Evolutionary conservation across 2,113 vertebrate genomes (phyloP).

Genomic region (Microcebus lehilahytsara): DNA sequence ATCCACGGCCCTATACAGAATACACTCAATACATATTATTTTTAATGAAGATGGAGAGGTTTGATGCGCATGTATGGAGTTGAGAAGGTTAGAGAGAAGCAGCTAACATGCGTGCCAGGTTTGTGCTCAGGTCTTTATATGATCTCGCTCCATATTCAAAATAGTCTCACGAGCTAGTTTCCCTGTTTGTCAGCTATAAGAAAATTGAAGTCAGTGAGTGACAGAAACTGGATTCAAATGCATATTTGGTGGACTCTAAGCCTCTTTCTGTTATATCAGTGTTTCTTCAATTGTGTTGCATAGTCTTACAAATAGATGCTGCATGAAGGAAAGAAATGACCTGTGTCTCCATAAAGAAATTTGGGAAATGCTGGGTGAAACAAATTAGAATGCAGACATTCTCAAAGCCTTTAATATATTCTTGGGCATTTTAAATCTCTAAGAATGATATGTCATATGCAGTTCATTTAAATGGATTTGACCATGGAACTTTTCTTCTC

Average conservation of each 20-base stretch:
- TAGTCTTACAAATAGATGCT: background rate
- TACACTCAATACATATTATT: background rate
- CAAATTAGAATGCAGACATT: background rate
- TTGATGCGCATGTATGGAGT: background rate
- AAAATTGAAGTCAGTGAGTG: background rate
- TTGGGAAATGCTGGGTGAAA: background rate
- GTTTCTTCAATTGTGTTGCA: background rate
- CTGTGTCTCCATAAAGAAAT: background rate
- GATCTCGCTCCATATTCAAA: conserved; percentile 12
- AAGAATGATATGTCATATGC: background rate
- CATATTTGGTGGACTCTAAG: background rate
- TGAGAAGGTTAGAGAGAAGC: background rate
- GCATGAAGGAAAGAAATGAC: background rate
- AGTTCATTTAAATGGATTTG: background rate
- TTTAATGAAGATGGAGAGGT: background rate
- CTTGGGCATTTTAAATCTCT: background rate
- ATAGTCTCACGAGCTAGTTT: conserved; percentile 13
- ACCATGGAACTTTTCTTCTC: background rate
- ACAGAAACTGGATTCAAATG: conserved; percentile 55
- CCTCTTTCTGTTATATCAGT: background rate
- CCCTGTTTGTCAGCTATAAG: conserved; percentile 29
- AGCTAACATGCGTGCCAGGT: too few species aligned
- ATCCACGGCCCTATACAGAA: background rate
- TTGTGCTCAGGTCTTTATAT: background rate
- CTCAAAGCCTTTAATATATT: background rate